A percentile compares a stretch with the other conserved stretches of the same genome.
phyloP scores from a whole-genome alignment of 2,888 invertebrate species.

The Synanthedon andrenaeformis region DNA sequence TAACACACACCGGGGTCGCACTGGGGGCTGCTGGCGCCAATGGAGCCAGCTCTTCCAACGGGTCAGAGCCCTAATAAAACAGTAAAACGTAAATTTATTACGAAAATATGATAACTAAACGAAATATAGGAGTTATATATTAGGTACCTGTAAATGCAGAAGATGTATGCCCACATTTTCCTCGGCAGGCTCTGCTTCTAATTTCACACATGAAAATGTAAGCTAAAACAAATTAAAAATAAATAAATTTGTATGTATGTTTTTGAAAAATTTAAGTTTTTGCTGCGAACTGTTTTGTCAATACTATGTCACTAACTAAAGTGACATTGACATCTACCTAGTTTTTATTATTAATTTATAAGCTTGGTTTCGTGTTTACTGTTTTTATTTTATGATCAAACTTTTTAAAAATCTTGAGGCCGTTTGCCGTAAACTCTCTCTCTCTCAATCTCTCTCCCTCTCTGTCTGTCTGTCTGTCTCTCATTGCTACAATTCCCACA shows the following conservation, averaged over 20 bases:
- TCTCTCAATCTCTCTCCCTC: too few species aligned
- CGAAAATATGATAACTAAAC: not conserved
- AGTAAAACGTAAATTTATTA: not conserved
- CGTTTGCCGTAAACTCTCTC: too few species aligned
- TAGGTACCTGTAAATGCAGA: conserved; percentile 40
- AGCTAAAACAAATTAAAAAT: conserved; percentile 4
- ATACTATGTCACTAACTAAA: too few species aligned
- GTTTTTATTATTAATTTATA: too few species aligned
- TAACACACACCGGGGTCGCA: conserved; percentile 50
- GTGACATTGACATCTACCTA: too few species aligned
- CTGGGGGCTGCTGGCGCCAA: conserved; percentile 59
- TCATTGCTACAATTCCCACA: too few species aligned
- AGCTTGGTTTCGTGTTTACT: too few species aligned
- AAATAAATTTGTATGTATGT: not conserved
- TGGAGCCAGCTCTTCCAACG: conserved; percentile 55
- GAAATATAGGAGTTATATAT: not conserved
- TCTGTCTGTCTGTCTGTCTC: too few species aligned
- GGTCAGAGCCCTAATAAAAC: conserved; percentile 8
- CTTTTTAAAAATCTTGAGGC: too few species aligned
- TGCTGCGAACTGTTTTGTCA: too few species aligned
- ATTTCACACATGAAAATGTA: conserved; percentile 19
- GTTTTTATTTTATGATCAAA: too few species aligned
- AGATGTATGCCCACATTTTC: conserved; percentile 23
- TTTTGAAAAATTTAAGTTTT: not conserved
- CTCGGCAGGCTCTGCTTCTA: conserved; percentile 20